These are phyloP conservation scores for Streptopelia turtur DNA, from an alignment of 2,797 vertebrate species.

Conservation along the genomic window DNA sequence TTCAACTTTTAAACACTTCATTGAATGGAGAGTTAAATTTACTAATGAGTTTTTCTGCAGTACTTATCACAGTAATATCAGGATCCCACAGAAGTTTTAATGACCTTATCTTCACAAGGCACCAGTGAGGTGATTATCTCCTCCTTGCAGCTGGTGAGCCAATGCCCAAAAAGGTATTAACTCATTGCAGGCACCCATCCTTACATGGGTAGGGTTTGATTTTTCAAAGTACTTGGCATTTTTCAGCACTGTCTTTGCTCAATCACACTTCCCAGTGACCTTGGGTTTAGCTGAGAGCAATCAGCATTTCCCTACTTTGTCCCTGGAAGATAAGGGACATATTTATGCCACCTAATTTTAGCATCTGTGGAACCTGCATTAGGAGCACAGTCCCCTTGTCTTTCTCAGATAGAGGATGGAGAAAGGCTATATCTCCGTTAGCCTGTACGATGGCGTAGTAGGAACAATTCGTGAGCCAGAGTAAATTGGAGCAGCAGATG, in stretches of 20 bases:
- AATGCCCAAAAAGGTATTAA: slow-evolving; percentile 12
- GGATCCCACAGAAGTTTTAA: slow-evolving; percentile 48
- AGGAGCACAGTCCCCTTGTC: not conserved
- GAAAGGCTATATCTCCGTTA: not conserved
- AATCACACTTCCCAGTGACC: slow-evolving; percentile 36
- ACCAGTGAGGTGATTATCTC: slow-evolving; percentile 44
- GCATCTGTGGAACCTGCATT: not conserved
- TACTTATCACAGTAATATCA: slow-evolving; percentile 35
- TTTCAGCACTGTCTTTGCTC: slow-evolving; percentile 44
- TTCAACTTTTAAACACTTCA: not conserved
- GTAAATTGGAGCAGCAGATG: not conserved
- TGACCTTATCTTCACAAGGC: slow-evolving; percentile 42
- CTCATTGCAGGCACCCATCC: not conserved
- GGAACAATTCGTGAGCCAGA: not conserved
- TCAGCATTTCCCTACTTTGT: not conserved
- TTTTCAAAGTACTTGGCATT: slow-evolving; percentile 29
- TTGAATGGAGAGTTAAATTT: slow-evolving; percentile 12
- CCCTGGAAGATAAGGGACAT: slow-evolving; percentile 30
- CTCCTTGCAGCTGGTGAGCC: slow-evolving; percentile 20
- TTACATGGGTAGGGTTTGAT: not conserved
- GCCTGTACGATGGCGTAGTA: fast-evolving
- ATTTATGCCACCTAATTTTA: slow-evolving; percentile 58
- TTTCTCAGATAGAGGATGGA: not conserved
- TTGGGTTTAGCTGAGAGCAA: not conserved
- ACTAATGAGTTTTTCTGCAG: slow-evolving; percentile 21